Evolutionary conservation across 2,113 vertebrate genomes (phyloP), one percentile per base, ranked within the genome.

Genomic region (Bucco capensis): DNA sequence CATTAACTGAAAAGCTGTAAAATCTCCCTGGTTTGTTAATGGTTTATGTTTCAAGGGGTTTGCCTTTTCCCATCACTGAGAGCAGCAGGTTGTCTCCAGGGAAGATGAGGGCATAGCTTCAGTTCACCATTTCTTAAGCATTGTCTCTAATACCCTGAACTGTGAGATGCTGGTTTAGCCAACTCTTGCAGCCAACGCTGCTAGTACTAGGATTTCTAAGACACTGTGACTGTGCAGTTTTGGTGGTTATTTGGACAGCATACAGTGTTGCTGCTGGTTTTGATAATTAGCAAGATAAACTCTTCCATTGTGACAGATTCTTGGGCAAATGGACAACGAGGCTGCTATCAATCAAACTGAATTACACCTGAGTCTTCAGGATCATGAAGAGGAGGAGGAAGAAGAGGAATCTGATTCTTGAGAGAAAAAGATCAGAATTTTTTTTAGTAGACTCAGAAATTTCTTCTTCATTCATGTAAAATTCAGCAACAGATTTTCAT

Each of bases 291-390:
- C 18, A 14, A 64, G 54, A 31, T 37, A 23, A 72, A 33, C 42
- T 54, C n/a, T 95, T 81, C 82, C 83, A 22, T 67, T 46, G 5
- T 88, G 82, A 37, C 94, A 97, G 97, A 47, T 71, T 23, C 85
- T 95, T 6, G 89, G 94, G 79, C 97, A 98, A 72, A 97, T 98
- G 88, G 98, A 98, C 95, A 97, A 98, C 7, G 98, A 98, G 96
- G 94, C 93, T 31, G 96, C 96, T 9, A 98, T 98, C 96, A 98
- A 98, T 82, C 97, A 98, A 84, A 98, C 98, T 1, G 74, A 98
- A 44, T 77, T 98, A 85, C 97, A 98, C 83, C 74, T 98, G 23
- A 88, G 95, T 58, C 96, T 96, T 44, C 94, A 93, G 30, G 70
- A n/a, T 30, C 88, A 56, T 6, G 89, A 96, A 64, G 93, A 95